Evolutionary conservation across 2,797 vertebrate species (phyloP).

Genomic region (Amblyopsis hoosieri): DNA sequence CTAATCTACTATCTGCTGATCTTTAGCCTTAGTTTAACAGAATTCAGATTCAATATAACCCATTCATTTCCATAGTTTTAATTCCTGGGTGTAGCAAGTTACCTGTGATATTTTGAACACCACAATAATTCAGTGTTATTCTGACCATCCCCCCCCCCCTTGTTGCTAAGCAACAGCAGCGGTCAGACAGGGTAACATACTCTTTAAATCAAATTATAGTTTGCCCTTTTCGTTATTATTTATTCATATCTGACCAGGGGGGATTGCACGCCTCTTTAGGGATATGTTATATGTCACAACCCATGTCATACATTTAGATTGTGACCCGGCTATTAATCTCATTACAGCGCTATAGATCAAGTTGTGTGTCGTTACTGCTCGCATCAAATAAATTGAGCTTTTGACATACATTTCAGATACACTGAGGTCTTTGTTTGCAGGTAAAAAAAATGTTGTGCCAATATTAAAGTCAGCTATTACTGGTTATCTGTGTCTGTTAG

Average conservation of each 20-base stretch:
- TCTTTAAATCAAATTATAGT: constrained; percentile 50
- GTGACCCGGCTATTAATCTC: too few species aligned
- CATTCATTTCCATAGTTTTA: constrained; percentile 20
- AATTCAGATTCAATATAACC: not conserved
- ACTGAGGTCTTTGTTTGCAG: too few species aligned
- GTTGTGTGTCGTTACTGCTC: too few species aligned
- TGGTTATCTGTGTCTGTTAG: too few species aligned
- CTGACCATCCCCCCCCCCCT: constrained; percentile 36
- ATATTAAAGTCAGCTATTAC: too few species aligned
- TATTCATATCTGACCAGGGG: constrained; percentile 42
- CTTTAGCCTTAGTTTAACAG: too few species aligned
- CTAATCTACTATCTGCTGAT: not conserved
- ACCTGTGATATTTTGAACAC: constrained; percentile 19
- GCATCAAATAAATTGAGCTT: too few species aligned
- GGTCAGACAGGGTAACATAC: constrained; percentile 50
- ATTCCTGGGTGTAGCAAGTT: constrained; percentile 16
- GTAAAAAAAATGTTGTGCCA: too few species aligned
- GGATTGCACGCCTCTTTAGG: constrained; percentile 10
- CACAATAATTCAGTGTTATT: constrained; percentile 47
- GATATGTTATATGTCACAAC: not conserved
- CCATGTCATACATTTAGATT: not conserved
- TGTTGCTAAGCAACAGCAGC: constrained; percentile 77
- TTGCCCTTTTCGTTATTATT: constrained; percentile 45
- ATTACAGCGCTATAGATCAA: too few species aligned
- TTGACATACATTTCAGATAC: too few species aligned